A percentile compares a stretch with the other conserved stretches of the same genome.
phyloP scores from a whole-genome alignment of 2,113 vertebrate species.

The Eretmochelys imbricata region DNA sequence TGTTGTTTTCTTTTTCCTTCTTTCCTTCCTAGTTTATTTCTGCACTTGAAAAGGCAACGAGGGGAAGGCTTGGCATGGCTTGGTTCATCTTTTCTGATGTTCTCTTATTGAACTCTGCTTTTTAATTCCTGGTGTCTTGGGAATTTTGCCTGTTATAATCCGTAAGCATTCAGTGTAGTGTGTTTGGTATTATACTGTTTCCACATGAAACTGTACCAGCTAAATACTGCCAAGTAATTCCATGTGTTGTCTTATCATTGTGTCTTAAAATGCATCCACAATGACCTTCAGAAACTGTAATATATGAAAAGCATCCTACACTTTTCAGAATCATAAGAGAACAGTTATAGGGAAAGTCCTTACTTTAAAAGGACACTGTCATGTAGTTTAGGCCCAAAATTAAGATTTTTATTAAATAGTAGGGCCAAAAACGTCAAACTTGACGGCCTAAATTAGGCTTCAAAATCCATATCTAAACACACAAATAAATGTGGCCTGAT shows the following conservation, averaged over 20 bases:
- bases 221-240: constrained; percentile 78
- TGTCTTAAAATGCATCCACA: constrained; percentile 62
- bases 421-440: constrained; percentile 1
- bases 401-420: neutral
- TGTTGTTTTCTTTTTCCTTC: neutral
- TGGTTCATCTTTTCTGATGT: constrained; percentile 66
- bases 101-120: constrained; percentile 74
- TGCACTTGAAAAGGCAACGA: constrained; percentile 72
- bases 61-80: constrained; percentile 67
- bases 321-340: constrained; percentile 32
- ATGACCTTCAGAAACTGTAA: constrained; percentile 69
- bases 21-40: constrained; percentile 76
- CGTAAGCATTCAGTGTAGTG: constrained; percentile 69
- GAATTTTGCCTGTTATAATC: constrained; percentile 74
- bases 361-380: constrained; percentile 15
- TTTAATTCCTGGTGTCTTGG: constrained; percentile 64
- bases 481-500: neutral
- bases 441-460: constrained; percentile 11
- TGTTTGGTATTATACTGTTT: constrained; percentile 72
- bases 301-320: constrained; percentile 51
- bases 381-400: constrained; percentile 14
- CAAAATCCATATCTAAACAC: neutral
- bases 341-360: constrained; percentile 15
- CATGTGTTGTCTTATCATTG: constrained; percentile 67
- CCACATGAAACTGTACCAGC: constrained; percentile 75